Evolutionary conservation across 2,797 vertebrate genomes (phyloP).

Genomic region (Chiloscyllium punctatum): DNA sequence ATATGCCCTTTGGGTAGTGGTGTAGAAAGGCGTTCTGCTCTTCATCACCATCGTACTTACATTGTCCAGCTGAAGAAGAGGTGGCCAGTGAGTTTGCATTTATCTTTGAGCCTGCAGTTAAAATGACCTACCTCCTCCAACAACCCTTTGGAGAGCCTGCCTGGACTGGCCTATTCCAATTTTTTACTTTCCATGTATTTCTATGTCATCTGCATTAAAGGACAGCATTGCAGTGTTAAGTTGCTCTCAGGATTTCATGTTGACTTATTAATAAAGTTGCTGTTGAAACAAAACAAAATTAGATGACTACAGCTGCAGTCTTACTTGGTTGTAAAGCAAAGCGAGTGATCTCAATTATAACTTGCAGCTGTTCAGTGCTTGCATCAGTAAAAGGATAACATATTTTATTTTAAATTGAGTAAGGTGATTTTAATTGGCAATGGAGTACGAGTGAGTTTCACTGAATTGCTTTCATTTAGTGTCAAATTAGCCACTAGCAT

Average conservation of each 20-base stretch:
- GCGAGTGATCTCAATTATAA: neutral
- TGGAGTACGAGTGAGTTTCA: neutral
- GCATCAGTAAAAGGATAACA: neutral
- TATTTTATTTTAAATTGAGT: neutral
- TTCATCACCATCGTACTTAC: neutral
- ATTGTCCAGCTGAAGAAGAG: neutral
- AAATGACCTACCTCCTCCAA: neutral
- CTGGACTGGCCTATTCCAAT: neutral
- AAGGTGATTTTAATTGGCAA: neutral
- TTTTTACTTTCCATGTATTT: neutral
- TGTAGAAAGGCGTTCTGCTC: neutral
- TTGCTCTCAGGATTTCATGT: neutral
- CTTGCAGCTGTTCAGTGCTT: slow-evolving; percentile 17
- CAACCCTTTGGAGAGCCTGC: neutral
- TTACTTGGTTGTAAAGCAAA: slow-evolving; percentile 14
- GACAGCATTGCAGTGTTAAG: neutral
- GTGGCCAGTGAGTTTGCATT: neutral
- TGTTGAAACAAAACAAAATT: slow-evolving; percentile 15
- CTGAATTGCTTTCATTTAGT: neutral
- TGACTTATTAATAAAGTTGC: slow-evolving; percentile 32
- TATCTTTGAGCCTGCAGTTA: too few relatives aligned
- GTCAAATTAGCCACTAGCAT: neutral
- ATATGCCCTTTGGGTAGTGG: neutral
- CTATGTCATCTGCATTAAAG: neutral
- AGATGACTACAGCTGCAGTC: slow-evolving; percentile 12